Evolutionary conservation across 2,888 invertebrate genomes (phyloP).

Genomic region (Torymus tubicola): DNA sequence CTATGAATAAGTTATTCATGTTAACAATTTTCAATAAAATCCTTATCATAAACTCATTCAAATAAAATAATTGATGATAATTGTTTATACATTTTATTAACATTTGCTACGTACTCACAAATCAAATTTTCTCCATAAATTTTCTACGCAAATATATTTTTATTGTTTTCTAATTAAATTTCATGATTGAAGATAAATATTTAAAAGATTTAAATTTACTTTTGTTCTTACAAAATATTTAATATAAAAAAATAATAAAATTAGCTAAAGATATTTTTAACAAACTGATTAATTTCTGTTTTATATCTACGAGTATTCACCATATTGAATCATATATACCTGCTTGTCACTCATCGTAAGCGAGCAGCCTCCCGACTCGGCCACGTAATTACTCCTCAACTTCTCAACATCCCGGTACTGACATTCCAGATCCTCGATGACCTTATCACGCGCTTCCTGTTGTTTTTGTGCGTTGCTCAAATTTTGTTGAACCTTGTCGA

Average conservation of each 20-base stretch:
- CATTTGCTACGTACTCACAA: too few relatives aligned
- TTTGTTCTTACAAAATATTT: too few relatives aligned
- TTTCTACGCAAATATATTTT: too few relatives aligned
- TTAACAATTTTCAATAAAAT: not conserved
- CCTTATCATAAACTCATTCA: not conserved
- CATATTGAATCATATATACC: conserved; percentile 75
- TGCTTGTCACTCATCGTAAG: conserved; percentile 94
- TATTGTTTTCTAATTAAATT: too few relatives aligned
- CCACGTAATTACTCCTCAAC: conserved; percentile 86
- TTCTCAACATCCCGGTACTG: conserved; percentile 86
- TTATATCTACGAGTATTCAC: not conserved
- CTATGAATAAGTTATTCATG: conserved; percentile 16
- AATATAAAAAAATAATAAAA: too few relatives aligned
- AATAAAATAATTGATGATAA: not conserved
- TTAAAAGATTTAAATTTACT: too few relatives aligned
- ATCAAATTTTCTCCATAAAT: too few relatives aligned
- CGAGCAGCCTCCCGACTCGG: conserved; percentile 85
- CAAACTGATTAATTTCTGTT: too few relatives aligned
- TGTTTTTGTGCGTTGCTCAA: conserved; percentile 90
- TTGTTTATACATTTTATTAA: too few relatives aligned
- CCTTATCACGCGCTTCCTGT: conserved; percentile 88
- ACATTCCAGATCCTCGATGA: conserved; percentile 87
- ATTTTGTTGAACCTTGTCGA: conserved; percentile 80
- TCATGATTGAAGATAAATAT: too few relatives aligned
- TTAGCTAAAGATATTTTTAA: too few relatives aligned